Evolutionary conservation across 2,113 vertebrate genomes (phyloP), one percentile per base, ranked within the genome.

Genomic region (Oxygymnocypris stewartii): DNA sequence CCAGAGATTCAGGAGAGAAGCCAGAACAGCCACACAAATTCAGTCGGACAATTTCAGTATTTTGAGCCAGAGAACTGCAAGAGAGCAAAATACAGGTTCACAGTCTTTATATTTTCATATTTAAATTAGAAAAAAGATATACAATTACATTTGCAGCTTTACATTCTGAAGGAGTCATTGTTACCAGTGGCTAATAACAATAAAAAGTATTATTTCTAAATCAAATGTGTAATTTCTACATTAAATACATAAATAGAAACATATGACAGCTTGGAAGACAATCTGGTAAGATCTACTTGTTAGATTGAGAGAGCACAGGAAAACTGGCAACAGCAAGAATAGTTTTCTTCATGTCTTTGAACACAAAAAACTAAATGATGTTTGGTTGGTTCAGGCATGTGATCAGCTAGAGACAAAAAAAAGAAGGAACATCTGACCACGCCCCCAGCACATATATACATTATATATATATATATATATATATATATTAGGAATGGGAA

Each of bases 11-110:
- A 20, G 96, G 91, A 3, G 96, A 96, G 91, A 99, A 96, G 1
- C 93, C 93, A 0, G 96, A 95, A 89, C 97, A 99, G 6, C 97
- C 96, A 20, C 93, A 95, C 69, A 99, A 92, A 89, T 99, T 98
- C 9, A 99, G 93, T 47, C 96, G 94, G 20, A 91, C 54, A 89
- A 99, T 92, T 82, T 31, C 75, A 5, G 86, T 20, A 88, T 99
- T 99, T 88, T 93, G 91, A 0, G 95, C 93, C 76, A 99, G 92
- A 80, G 90, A 94, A 47, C 98, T 99, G 91, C 25, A 85, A 51
- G 23, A 73, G 76, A 79, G 0, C 31, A 74, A n/a, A 49, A 54
- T 25, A 63, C 7, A 61, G 23, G 9, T n/a, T 61, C 3, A 61
- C 1, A 23, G 23, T 61, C 20, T 61, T 61, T 23, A 10, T 8